phyloP scores from a whole-genome alignment of 2,797 vertebrate genomes.

The Argya squamiceps region DNA sequence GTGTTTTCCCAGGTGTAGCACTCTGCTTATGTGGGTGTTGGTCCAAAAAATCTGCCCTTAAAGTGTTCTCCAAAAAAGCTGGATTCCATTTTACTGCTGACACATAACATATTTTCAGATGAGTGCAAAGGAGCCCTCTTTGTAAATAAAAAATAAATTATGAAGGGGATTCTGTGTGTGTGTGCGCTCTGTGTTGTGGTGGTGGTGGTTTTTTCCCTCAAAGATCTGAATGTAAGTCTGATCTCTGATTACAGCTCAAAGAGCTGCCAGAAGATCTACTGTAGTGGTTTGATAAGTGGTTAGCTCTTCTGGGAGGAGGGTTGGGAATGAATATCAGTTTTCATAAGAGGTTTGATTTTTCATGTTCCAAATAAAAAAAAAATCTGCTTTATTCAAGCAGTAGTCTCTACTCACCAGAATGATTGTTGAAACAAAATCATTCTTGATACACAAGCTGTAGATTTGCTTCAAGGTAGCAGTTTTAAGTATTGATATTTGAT shows the following conservation, averaged over 20 bases:
- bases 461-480: neutral
- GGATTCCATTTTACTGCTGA: neutral
- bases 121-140: neutral
- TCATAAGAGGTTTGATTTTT: neutral
- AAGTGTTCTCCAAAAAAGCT: neutral
- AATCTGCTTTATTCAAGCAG: constrained; percentile 7
- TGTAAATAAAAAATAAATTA: neutral
- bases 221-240: neutral
- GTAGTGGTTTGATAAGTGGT: neutral
- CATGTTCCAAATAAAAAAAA: neutral
- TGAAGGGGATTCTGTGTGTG: neutral
- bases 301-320: neutral
- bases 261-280: neutral
- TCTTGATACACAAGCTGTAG: constrained; percentile 22
- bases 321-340: neutral
- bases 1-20: neutral
- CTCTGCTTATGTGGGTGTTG: neutral
- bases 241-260: neutral
- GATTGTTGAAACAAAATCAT: constrained; percentile 41
- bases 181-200: neutral
- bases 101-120: neutral
- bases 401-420: constrained; percentile 21
- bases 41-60: neutral
- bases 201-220: neutral
- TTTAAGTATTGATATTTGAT: neutral